Conservation (phyloP, 64 coral and sea anemone genomes). For the Stichodactyla mertensii region DNA sequence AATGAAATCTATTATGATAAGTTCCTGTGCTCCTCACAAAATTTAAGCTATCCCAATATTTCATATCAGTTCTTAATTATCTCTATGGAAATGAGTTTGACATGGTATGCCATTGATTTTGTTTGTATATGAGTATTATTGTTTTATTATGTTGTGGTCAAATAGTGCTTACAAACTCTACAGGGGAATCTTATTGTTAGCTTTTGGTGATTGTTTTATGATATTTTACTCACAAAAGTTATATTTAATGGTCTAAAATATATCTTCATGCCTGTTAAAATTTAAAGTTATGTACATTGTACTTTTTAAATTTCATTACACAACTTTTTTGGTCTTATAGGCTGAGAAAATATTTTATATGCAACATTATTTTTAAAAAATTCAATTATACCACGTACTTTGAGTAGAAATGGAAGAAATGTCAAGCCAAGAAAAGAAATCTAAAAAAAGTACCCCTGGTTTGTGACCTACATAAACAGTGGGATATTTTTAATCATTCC, state of each 20-base stretch:
- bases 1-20: neutral
- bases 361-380: neutral
- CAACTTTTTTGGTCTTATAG: neutral
- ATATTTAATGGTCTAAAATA: neutral
- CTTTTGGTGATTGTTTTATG: neutral
- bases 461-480: neutral
- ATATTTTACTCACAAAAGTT: neutral
- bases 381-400: neutral
- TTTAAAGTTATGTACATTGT: neutral
- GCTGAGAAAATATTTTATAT: neutral
- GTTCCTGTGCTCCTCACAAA: neutral
- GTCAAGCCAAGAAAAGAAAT: neutral
- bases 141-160: neutral
- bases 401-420: neutral
- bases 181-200: neutral
- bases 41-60: neutral
- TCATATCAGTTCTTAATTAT: neutral
- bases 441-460: neutral
- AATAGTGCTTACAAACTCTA: slow-evolving; percentile 5
- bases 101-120: neutral
- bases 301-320: too few species aligned
- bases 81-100: neutral
- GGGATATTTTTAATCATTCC: neutral
- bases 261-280: neutral
- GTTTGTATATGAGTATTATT: neutral